A percentile compares a stretch with the other conserved stretches of the same genome.
These are phyloP conservation scores for Chloebia gouldiae DNA, from an alignment of 2,113 vertebrate genomes.

Conservation along the genomic window DNA sequence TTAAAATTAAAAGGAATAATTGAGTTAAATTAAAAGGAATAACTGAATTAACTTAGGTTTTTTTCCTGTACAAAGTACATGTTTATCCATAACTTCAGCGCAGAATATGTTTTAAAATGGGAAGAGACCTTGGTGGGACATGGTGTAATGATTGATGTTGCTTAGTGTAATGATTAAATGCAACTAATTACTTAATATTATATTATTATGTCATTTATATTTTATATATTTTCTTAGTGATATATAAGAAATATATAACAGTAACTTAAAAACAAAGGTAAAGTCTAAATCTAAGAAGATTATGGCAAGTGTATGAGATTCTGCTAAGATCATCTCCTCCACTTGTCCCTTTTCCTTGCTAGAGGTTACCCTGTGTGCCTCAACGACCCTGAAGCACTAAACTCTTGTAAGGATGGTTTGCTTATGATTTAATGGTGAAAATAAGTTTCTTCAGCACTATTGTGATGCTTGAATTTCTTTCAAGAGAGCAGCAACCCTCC, in stretches of 20 bases:
- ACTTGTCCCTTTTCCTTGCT: not conserved
- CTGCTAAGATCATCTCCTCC: not conserved
- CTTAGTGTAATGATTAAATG: not conserved
- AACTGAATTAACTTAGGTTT: accelerated
- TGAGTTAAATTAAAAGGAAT: not conserved
- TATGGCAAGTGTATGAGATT: accelerated
- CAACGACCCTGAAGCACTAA: not conserved
- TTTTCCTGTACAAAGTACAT: not conserved
- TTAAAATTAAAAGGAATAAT: not conserved
- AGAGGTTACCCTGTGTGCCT: not conserved
- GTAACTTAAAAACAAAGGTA: not conserved
- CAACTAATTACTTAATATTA: not conserved
- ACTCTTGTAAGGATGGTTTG: not conserved
- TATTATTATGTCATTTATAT: too few relatives aligned
- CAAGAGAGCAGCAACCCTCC: not conserved
- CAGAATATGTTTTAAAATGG: not conserved
- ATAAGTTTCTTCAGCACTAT: not conserved
- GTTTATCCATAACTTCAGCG: accelerated
- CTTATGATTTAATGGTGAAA: not conserved
- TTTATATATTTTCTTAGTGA: accelerated
- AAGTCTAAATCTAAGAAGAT: not conserved
- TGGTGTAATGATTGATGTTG: too few relatives aligned
- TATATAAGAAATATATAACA: accelerated
- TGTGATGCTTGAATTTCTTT: not conserved
- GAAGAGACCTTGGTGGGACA: not conserved